Percentiles rank a stretch among this genome's conserved stretches.
phyloP scores from a whole-genome alignment of 2,113 vertebrate species.

The Actenoides hombroni region DNA sequence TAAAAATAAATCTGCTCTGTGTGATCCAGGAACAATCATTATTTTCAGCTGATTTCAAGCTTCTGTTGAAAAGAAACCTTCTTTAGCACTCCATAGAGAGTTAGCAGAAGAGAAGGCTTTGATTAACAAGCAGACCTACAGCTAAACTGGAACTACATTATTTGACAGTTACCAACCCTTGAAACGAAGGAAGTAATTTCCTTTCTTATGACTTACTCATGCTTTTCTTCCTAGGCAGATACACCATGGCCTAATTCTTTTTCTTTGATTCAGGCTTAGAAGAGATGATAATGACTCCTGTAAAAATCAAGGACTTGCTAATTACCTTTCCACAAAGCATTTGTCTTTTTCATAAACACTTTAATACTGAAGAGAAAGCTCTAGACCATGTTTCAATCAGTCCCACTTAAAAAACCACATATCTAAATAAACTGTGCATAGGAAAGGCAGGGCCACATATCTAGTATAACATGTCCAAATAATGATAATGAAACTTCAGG shows the following conservation, averaged over 20 bases:
- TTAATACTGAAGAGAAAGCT: not conserved
- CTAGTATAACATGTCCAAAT: not conserved
- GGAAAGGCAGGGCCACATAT: not conserved
- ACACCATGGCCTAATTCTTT: fast-evolving
- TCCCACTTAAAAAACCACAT: not conserved
- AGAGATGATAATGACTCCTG: not conserved
- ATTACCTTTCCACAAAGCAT: not conserved
- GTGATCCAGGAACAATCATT: not conserved
- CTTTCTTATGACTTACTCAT: not conserved
- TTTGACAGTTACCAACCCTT: not conserved
- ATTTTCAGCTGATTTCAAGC: not conserved
- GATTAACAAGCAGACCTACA: not conserved
- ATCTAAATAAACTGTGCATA: not conserved
- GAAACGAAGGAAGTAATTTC: not conserved
- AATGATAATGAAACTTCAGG: not conserved
- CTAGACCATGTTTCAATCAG: not conserved
- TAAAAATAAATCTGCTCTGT: not conserved
- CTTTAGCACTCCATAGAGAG: not conserved
- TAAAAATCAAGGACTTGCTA: not conserved
- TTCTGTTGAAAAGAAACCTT: not conserved
- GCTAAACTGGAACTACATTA: not conserved
- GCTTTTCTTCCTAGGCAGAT: not conserved
- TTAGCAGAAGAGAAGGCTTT: not conserved
- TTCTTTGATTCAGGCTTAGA: not conserved
- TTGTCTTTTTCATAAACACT: not conserved